These are phyloP conservation scores for Drosophila mayri DNA, from an alignment of 1,140 invertebrate genomes.

Conservation along the genomic window DNA sequence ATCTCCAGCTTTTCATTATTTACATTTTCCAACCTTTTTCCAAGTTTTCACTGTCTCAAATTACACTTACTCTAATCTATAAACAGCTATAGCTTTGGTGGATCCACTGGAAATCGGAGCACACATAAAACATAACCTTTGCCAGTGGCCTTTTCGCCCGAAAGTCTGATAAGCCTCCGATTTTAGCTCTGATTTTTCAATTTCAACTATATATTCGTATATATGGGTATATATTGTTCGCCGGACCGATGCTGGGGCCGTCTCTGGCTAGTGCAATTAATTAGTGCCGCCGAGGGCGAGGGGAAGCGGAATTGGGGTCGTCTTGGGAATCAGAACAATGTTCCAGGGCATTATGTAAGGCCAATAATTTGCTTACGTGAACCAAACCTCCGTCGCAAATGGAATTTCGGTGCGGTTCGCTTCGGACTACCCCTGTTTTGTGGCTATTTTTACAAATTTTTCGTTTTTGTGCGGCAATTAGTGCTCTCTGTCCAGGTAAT, in stretches of 20 bases:
- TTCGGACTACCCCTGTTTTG: not conserved
- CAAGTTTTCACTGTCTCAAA: not conserved
- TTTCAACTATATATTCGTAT: conserved; percentile 16
- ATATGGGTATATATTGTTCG: conserved; percentile 13
- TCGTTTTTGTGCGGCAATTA: conserved; percentile 22
- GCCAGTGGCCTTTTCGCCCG: conserved; percentile 57
- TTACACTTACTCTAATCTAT: not conserved
- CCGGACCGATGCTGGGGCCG: conserved; percentile 27
- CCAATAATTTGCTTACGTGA: conserved; percentile 40
- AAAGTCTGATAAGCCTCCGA: conserved; percentile 57
- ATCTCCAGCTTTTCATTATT: not conserved
- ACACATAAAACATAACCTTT: conserved; percentile 63
- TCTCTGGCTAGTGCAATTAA: conserved; percentile 58
- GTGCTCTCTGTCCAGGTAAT: conserved; percentile 24
- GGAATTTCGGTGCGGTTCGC: conserved; percentile 13
- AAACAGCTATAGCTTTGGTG: not conserved
- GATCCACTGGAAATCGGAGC: conserved; percentile 21
- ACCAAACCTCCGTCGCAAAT: conserved; percentile 7
- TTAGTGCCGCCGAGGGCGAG: conserved; percentile 31
- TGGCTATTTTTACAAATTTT: conserved; percentile 15
- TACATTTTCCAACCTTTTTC: not conserved
- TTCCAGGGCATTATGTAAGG: conserved; percentile 31
- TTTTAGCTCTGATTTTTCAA: conserved; percentile 34
- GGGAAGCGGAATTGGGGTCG: conserved; percentile 52
- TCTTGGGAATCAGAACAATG: conserved; percentile 23